A percentile compares a stretch with the other conserved stretches of the same genome.
Conservation (phyloP, 2,797 vertebrate genomes). For the Amazonetta brasiliensis region DNA sequence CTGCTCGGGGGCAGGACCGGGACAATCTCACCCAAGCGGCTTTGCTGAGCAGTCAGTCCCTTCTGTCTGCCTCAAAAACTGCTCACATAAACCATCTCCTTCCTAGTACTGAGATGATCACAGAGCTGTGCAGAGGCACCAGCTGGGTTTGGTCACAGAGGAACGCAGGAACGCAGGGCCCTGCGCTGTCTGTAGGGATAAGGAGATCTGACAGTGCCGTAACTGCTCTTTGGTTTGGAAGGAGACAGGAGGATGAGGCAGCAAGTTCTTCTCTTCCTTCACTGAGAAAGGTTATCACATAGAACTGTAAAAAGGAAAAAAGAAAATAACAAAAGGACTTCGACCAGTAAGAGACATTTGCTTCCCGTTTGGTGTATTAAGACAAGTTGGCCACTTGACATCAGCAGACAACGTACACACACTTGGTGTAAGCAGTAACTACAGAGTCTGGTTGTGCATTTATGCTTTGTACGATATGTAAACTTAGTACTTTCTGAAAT, state of each 20-base stretch:
- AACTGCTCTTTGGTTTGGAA: neutral
- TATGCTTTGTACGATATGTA: neutral
- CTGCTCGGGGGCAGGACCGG: fast-evolving
- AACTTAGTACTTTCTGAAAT: constrained; percentile 26
- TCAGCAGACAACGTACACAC: neutral
- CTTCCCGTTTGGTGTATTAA: neutral
- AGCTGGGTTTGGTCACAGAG: neutral
- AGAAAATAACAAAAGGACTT: neutral
- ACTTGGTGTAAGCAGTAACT: neutral
- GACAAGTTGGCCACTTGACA: neutral
- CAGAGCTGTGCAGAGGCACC: neutral
- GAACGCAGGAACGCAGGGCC: neutral
- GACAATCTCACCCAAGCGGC: neutral
- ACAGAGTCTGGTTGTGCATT: neutral
- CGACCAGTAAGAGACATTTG: neutral
- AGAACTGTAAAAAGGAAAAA: neutral
- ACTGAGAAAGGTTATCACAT: neutral
- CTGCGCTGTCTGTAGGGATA: fast-evolving
- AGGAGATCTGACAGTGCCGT: neutral
- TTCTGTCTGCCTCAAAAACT: neutral
- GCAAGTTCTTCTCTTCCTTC: neutral
- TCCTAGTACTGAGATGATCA: neutral
- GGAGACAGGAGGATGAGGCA: neutral
- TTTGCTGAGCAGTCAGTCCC: neutral
- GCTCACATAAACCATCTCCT: neutral